Base-by-base conservation (phyloP, 1,140 invertebrate genomes). In the Trinorchestia longiramus region DNA sequence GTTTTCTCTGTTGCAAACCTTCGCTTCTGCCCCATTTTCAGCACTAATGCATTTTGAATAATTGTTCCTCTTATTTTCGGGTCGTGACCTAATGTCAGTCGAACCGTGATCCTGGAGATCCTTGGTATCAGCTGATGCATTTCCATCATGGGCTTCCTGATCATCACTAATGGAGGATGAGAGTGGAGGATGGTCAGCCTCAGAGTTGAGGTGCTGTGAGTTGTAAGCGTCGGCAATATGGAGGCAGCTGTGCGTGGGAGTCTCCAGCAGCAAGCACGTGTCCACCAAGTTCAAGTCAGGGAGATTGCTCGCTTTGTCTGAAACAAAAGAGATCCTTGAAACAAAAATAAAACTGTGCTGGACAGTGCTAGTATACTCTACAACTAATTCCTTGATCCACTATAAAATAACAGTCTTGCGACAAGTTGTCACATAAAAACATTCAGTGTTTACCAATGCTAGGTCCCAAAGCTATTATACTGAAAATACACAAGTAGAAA, bases 201-300 rank as follows among this genome's bases (percentile, higher is more conserved):
- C 95, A 40, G 87, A 53, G 28, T 77, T 0, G 45, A 53, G 95
- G 8, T 36, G 43, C 0, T 95, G 57, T 28, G 42, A 41, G 41
- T 77, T 28, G 8, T 43, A 43, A 95, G 57, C 43, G 6, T 43
- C 42, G 6, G 94, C 45, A 6, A 95, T 53, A 15, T 95, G n/a
- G n/a, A 95, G 42, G 42, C 42, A 47, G 45, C 94, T 95, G 42
- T 95, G 94, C 15, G 45, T 95, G 94, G 57, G 57, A 43, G 57
- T 57, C 45, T 41, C 42, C 42, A n/a, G 45, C 94, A 95, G 15
- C 42, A 95, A 40, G 42, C 94, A 53, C 8, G 42, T 95, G 57
- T n/a, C 94, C 94, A 77, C 62, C 28, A 77, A 36, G 62, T 77
- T 77, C 28, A 77, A 36, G n/a, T 95, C 42, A 4, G 41, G 43